phyloP scores from a whole-genome alignment of 2,888 invertebrate genomes.

The Drosophila emarginata region DNA sequence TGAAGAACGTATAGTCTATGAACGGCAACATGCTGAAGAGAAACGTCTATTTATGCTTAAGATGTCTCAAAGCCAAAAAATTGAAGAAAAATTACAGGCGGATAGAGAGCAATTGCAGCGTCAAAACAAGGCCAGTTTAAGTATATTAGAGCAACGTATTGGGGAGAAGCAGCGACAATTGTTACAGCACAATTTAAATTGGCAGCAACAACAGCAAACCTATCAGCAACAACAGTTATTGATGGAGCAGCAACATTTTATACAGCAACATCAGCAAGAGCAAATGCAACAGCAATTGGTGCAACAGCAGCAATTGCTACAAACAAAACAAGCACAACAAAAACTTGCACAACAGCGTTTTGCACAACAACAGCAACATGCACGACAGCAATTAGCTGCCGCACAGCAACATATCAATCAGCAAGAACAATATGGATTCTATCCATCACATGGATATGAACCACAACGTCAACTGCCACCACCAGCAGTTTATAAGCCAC shows the following conservation, averaged over 20 bases:
- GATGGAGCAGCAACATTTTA: constrained; percentile 6
- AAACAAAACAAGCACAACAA: not conserved
- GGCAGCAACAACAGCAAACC: constrained; percentile 24
- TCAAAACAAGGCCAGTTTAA: constrained; percentile 21
- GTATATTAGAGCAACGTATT: constrained; percentile 39
- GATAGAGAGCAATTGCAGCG: constrained; percentile 26
- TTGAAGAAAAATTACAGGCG: constrained; percentile 40
- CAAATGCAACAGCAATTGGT: constrained; percentile 20
- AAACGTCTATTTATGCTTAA: constrained; percentile 53
- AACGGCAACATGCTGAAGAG: constrained; percentile 58
- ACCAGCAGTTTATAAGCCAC: not conserved
- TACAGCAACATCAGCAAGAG: constrained; percentile 11
- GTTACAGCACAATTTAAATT: constrained; percentile 3
- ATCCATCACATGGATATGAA: not conserved
- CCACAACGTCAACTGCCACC: not conserved
- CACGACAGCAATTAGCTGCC: no score
- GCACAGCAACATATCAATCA: not conserved
- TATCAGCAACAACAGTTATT: constrained; percentile 6
- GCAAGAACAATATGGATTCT: not conserved
- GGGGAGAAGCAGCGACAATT: constrained; percentile 31
- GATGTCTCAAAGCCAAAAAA: constrained; percentile 53
- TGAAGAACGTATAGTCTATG: constrained; percentile 31
- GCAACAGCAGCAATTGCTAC: constrained; percentile 15
- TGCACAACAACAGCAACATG: not conserved
- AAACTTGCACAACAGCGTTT: not conserved